A percentile compares a stretch with the other conserved stretches of the same genome.
Conservation (phyloP, 2,888 invertebrate species). For the Adineta ricciae region DNA sequence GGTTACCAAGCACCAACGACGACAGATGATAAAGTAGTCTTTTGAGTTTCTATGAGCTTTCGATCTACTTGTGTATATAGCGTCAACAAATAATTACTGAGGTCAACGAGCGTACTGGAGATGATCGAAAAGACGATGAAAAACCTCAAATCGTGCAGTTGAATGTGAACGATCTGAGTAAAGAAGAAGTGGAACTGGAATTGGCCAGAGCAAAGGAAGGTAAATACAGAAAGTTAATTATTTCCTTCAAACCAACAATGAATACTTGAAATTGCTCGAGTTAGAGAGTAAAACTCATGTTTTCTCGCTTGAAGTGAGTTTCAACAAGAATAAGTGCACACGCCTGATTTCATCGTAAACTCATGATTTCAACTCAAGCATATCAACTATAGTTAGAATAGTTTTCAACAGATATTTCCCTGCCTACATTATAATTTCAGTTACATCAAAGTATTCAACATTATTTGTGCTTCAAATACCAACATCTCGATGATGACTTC, state of each 20-base stretch:
- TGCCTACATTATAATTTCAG: too few species aligned
- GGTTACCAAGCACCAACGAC: not conserved
- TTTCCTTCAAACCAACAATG: too few species aligned
- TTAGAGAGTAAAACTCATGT: not conserved
- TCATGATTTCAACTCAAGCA: too few species aligned
- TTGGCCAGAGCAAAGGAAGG: not conserved
- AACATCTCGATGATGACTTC: too few species aligned
- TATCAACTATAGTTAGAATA: too few species aligned
- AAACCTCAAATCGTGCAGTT: conserved; percentile 14
- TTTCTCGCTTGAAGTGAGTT: too few species aligned
- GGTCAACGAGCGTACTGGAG: not conserved
- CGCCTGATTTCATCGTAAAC: too few species aligned
- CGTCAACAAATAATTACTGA: not conserved
- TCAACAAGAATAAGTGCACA: too few species aligned
- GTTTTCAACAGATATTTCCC: too few species aligned
- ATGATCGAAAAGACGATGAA: conserved; percentile 3
- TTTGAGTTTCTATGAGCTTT: not conserved
- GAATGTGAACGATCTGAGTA: not conserved
- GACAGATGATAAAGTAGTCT: not conserved
- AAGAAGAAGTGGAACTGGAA: conserved; percentile 9
- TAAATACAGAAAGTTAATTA: not conserved
- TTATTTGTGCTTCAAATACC: too few species aligned
- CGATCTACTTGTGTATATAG: not conserved
- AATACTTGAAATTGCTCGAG: too few species aligned
- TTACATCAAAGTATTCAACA: too few species aligned